These are phyloP conservation scores for Nesoenas mayeri DNA, from an alignment of 2,113 vertebrate species.

Conservation along the genomic window DNA sequence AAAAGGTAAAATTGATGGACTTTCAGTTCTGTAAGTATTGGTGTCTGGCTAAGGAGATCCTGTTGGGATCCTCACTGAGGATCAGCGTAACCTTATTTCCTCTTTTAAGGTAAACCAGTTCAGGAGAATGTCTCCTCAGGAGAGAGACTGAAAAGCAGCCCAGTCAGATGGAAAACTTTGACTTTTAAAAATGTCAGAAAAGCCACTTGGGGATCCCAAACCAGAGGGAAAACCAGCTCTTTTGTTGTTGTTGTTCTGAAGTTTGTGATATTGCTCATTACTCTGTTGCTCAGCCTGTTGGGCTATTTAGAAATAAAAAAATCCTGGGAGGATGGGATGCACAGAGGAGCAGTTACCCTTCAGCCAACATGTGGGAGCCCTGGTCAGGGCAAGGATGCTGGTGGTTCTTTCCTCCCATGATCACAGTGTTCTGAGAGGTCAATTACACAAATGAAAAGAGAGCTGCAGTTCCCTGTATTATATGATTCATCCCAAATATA, in stretches of 20 bases:
- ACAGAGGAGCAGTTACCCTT: not conserved
- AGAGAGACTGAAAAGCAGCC: not conserved
- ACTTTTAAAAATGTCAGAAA: not conserved
- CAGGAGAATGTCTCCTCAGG: not conserved
- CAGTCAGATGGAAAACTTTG: not conserved
- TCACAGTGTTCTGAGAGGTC: not conserved
- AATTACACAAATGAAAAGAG: not conserved
- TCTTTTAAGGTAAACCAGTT: not conserved
- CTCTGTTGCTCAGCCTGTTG: not conserved
- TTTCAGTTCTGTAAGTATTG: not conserved
- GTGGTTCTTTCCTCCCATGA: not conserved
- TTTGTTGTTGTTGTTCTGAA: not conserved
- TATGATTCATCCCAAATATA: not conserved
- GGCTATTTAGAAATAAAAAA: not conserved
- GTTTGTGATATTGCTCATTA: not conserved
- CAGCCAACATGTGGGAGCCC: not conserved
- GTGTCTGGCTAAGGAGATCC: not conserved
- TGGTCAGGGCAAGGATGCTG: not conserved
- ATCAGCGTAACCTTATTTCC: not conserved
- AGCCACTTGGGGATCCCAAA: not conserved
- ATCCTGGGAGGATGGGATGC: not conserved
- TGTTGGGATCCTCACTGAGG: not conserved
- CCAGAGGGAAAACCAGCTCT: accelerated
- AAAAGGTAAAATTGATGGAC: not conserved
- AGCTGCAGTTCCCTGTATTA: not conserved